Evolutionary conservation across 2,888 invertebrate genomes (phyloP).

Genomic region (Terebella lapidaria): DNA sequence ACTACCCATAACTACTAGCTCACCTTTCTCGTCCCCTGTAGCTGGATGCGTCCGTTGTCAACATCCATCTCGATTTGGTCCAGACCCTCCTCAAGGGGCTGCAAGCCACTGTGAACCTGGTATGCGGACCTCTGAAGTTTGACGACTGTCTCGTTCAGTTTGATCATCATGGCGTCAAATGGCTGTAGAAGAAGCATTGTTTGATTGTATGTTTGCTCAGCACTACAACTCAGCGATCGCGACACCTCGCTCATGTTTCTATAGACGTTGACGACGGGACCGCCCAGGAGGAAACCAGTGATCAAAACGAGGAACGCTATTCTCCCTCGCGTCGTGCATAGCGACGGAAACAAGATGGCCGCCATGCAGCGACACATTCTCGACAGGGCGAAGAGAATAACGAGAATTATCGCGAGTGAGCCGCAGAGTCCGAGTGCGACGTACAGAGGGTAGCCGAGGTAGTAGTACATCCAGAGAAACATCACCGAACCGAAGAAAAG

Average conservation of each 20-base stretch:
- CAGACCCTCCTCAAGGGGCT: constrained; percentile 22
- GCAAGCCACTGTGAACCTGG: constrained; percentile 20
- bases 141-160: constrained; percentile 24
- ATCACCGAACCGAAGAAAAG: constrained; percentile 21
- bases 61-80: constrained; percentile 18
- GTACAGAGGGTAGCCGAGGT: constrained; percentile 20
- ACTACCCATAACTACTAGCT: too few species aligned
- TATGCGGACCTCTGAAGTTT: constrained; percentile 21
- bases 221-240: constrained; percentile 24
- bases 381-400: constrained; percentile 20
- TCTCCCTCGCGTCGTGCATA: constrained; percentile 25
- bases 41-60: constrained; percentile 18
- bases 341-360: constrained; percentile 24
- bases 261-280: constrained; percentile 27
- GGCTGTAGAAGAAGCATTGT: constrained; percentile 26
- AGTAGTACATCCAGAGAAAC: constrained; percentile 24
- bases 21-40: constrained; percentile 23
- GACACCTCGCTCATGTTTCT: constrained; percentile 26
- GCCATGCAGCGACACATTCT: constrained; percentile 23
- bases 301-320: constrained; percentile 23
- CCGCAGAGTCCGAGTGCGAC: constrained; percentile 13
- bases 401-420: constrained; percentile 12
- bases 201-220: constrained; percentile 28
- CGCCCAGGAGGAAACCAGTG: constrained; percentile 25
- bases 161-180: constrained; percentile 27